Conservation (phyloP, 1,140 invertebrate genomes). For the Argopecten irradians region DNA sequence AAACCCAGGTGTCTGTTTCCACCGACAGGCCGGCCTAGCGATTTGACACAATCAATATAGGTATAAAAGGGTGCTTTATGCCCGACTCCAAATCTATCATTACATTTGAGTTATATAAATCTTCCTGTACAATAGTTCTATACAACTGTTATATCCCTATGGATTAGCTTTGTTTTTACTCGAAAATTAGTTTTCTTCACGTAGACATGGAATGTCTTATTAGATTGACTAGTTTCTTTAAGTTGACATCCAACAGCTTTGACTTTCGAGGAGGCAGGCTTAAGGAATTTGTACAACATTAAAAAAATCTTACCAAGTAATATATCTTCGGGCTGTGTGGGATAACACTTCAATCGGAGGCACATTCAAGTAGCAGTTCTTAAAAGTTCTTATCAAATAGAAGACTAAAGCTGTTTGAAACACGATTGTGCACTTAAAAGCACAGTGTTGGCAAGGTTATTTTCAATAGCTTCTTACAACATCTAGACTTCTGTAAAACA, state of each 20-base stretch:
- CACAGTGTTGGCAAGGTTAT: background rate
- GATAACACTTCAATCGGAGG: background rate
- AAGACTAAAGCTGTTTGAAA: background rate
- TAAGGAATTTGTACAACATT: background rate
- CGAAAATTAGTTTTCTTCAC: background rate
- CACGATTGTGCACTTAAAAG: background rate
- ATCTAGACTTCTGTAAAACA: background rate
- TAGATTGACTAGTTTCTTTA: background rate
- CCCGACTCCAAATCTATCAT: constrained; percentile 3
- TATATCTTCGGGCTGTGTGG: background rate
- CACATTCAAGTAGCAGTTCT: background rate
- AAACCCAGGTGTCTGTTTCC: constrained; percentile 1
- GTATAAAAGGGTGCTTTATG: background rate
- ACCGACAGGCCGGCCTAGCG: background rate
- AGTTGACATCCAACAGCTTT: background rate
- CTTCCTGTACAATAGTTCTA: background rate
- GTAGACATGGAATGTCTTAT: constrained; percentile 7
- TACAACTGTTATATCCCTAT: background rate
- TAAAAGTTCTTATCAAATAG: background rate
- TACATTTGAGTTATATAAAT: background rate
- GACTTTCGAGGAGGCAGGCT: background rate
- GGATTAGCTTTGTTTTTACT: constrained; percentile 11
- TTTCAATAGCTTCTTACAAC: background rate
- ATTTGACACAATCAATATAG: constrained; percentile 23
- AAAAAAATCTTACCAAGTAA: background rate